These are phyloP conservation scores for Augochlora pura DNA, from an alignment of 1,140 invertebrate genomes.

Conservation along the genomic window DNA sequence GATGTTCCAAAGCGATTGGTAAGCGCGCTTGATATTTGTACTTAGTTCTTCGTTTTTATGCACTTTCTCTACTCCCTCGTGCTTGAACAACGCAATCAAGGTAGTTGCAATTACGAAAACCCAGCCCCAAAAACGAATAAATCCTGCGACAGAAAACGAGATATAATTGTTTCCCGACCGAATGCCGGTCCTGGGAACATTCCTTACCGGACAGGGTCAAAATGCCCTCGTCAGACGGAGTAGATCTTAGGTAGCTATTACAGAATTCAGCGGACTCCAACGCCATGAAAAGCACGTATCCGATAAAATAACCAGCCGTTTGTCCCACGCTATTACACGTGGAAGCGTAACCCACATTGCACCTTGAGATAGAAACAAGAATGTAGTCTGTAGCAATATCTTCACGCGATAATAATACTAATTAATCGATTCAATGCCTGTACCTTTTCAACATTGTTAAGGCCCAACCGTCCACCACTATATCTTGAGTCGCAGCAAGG, in stretches of 20 bases:
- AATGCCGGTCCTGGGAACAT: background rate
- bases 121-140: constrained; percentile 97
- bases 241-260: constrained; percentile 92
- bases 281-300: constrained; percentile 98
- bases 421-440: background rate
- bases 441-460: constrained; percentile 97
- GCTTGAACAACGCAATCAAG: constrained; percentile 93
- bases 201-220: constrained; percentile 90
- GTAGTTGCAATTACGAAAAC: constrained; percentile 95
- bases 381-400: constrained; percentile 2
- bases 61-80: constrained; percentile 84
- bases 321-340: constrained; percentile 99
- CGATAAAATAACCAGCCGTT: constrained; percentile 98
- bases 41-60: constrained; percentile 80
- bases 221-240: constrained; percentile 86
- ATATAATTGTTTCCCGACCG: background rate
- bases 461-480: constrained; percentile 99
- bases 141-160: constrained; percentile 82
- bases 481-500: constrained; percentile 99
- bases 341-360: constrained; percentile 99
- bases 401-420: background rate
- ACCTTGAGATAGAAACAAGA: constrained; percentile 75
- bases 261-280: constrained; percentile 98
- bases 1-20: constrained; percentile 91
- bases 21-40: constrained; percentile 89